Conservation (phyloP, 2,888 invertebrate genomes). For the Bombylius major region DNA sequence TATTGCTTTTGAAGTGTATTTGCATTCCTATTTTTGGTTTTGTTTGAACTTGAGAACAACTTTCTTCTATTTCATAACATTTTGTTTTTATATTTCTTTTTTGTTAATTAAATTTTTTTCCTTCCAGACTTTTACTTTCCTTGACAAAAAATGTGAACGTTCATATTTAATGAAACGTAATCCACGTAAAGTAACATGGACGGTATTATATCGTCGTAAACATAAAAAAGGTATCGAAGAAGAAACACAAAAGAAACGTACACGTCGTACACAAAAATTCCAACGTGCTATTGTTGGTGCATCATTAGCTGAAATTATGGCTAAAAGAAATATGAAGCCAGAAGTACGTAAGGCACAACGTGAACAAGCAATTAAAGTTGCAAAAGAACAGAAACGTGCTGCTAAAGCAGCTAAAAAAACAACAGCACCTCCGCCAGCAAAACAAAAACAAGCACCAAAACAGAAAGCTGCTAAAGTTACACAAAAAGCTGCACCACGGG, state of each 20-base stretch:
- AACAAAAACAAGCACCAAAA: slow-evolving; percentile 68
- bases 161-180: slow-evolving; percentile 96
- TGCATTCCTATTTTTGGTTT: neutral
- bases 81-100: too few relatives aligned
- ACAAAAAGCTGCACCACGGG: slow-evolving; percentile 82
- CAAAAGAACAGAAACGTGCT: slow-evolving; percentile 91
- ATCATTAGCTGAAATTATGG: slow-evolving; percentile 92
- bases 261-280: slow-evolving; percentile 89
- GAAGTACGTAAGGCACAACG: slow-evolving; percentile 97
- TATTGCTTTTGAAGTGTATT: too few relatives aligned
- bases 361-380: slow-evolving; percentile 95
- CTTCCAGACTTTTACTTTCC: slow-evolving; percentile 86
- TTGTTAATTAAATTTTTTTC: slow-evolving; percentile 9
- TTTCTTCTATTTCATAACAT: neutral
- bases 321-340: slow-evolving; percentile 98
- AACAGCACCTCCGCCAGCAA: slow-evolving; percentile 54
- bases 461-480: slow-evolving; percentile 80
- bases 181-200: slow-evolving; percentile 99
- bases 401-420: slow-evolving; percentile 78
- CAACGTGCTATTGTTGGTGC: slow-evolving; percentile 97
- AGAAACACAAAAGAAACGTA: slow-evolving; percentile 88
- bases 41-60: too few relatives aligned
- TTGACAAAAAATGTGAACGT: slow-evolving; percentile 94
- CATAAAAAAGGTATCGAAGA: slow-evolving; percentile 99
- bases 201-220: slow-evolving; percentile 97